These are phyloP conservation scores for Diorhabda elongata DNA, from an alignment of 1,140 invertebrate species.

Conservation along the genomic window DNA sequence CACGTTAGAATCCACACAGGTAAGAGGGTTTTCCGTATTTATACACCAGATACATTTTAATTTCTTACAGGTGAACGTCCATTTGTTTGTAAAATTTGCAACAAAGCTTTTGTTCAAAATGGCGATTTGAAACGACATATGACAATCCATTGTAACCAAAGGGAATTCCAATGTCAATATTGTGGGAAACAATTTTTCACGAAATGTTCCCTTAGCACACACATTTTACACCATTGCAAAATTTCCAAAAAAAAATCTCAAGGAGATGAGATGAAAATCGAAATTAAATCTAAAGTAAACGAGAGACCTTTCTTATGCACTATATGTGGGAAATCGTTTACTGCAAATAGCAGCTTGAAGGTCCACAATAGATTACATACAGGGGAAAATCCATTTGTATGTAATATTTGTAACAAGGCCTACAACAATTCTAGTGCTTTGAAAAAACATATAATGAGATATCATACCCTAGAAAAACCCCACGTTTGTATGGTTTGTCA, in stretches of 20 bases:
- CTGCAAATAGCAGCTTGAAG: not conserved
- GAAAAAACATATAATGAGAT: slow-evolving; percentile 3
- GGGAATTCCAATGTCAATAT: slow-evolving; percentile 15
- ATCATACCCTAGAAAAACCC: slow-evolving; percentile 5
- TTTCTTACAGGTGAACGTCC: slow-evolving; percentile 13
- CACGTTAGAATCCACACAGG: slow-evolving; percentile 18
- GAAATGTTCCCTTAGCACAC: slow-evolving; percentile 4
- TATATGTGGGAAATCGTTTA: slow-evolving; percentile 11
- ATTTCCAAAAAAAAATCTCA: not conserved
- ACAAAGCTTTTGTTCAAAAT: slow-evolving; percentile 11
- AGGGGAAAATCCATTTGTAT: slow-evolving; percentile 8
- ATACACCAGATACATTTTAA: not conserved
- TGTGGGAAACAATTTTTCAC: slow-evolving; percentile 12
- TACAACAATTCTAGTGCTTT: slow-evolving; percentile 4
- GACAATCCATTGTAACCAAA: slow-evolving; percentile 4
- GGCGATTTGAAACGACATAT: slow-evolving; percentile 9
- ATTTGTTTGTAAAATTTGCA: slow-evolving; percentile 1
- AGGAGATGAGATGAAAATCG: not conserved
- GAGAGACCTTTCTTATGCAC: slow-evolving; percentile 9
- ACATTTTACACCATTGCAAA: slow-evolving; percentile 3
- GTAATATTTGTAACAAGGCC: slow-evolving; percentile 2
- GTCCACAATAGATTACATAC: slow-evolving; percentile 13
- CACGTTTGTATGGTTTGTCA: slow-evolving; percentile 6
- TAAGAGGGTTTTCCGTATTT: not conserved
- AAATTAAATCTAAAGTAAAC: not conserved